phyloP scores from a whole-genome alignment of 2,113 vertebrate species.

The Cettia cetti region DNA sequence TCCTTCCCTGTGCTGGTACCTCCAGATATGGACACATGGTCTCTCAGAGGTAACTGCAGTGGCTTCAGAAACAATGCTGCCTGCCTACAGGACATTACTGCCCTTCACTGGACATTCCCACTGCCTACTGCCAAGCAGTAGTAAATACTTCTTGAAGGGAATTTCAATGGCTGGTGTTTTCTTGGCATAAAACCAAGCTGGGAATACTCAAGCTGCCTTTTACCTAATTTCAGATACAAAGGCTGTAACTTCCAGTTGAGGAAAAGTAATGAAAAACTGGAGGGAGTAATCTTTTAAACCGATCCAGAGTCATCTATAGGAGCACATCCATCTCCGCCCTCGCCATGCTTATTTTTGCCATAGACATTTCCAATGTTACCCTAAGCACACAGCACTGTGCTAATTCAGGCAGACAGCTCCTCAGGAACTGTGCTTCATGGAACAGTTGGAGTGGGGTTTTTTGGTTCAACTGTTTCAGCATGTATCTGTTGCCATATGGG shows the following conservation, averaged over 20 bases:
- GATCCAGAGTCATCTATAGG: background rate
- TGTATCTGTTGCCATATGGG: conserved; percentile 19
- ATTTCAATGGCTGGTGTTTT: background rate
- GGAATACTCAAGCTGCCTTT: background rate
- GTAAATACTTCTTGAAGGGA: background rate
- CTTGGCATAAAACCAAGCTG: background rate
- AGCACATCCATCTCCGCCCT: background rate
- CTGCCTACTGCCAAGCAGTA: background rate
- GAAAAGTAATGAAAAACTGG: background rate
- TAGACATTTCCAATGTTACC: background rate
- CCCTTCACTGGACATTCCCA: background rate
- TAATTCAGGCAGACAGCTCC: conserved; percentile 48
- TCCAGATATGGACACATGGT: rapidly evolving
- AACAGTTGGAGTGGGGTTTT: conserved; percentile 30
- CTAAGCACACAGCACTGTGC: background rate
- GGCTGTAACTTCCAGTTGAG: background rate
- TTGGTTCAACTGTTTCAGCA: conserved; percentile 17
- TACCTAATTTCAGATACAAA: background rate
- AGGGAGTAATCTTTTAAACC: background rate
- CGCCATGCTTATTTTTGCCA: background rate
- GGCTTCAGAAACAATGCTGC: background rate
- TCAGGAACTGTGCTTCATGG: background rate
- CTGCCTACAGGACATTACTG: background rate
- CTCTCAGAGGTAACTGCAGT: background rate
- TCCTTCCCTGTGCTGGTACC: background rate